Conservation (phyloP, 2,113 vertebrate genomes). For the Scomber colias region DNA sequence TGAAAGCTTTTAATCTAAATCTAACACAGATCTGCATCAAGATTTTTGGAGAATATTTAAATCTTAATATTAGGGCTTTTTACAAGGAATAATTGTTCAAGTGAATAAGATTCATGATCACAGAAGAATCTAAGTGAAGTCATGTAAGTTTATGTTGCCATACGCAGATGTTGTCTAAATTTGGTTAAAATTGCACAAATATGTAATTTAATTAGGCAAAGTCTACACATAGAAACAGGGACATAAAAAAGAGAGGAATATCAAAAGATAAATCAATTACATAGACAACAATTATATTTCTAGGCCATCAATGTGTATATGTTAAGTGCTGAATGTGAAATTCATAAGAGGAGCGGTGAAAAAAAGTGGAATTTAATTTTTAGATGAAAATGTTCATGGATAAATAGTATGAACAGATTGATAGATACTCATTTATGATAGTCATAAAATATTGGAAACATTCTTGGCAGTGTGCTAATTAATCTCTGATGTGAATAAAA, state of each 20-base stretch:
- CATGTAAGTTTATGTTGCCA: background rate
- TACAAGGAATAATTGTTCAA: background rate
- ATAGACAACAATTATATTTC: no score
- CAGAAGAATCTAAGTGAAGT: background rate
- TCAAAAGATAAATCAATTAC: no score
- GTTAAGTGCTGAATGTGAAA: no score
- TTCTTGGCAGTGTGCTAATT: constrained; percentile 11
- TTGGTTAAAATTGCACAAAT: background rate
- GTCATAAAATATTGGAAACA: background rate
- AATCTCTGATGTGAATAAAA: constrained; percentile 33
- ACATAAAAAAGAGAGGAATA: no score
- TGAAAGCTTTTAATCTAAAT: constrained; percentile 17
- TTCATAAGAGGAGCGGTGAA: no score
- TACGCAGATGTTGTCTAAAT: background rate
- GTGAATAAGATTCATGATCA: background rate
- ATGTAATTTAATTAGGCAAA: no score
- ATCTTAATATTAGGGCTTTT: background rate
- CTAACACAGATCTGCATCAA: constrained; percentile 5
- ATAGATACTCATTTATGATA: background rate
- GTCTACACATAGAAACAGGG: no score
- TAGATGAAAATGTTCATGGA: background rate
- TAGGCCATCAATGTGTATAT: no score
- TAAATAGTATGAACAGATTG: background rate
- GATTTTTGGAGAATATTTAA: background rate
- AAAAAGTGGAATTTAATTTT: no score